Percentiles rank a stretch among this genome's conserved stretches.
phyloP scores from a whole-genome alignment of 2,797 vertebrate genomes.

The Enteromius radiatus region DNA sequence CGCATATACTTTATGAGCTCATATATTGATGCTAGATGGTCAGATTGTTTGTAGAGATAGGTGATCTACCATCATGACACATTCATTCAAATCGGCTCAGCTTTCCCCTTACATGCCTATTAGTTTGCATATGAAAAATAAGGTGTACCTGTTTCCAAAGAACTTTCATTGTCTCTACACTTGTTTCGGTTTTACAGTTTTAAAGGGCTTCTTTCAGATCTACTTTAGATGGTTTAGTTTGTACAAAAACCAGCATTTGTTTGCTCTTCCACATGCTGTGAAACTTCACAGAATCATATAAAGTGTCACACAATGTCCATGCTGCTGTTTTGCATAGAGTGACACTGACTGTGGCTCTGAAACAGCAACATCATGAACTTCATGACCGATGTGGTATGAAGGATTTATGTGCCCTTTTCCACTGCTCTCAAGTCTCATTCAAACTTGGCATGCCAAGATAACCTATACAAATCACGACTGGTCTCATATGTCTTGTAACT shows the following conservation, averaged over 20 bases:
- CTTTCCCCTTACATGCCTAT: neutral
- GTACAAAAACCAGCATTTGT: neutral
- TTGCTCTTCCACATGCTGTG: neutral
- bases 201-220: neutral
- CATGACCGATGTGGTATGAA: neutral
- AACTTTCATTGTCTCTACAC: neutral
- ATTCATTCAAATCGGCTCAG: constrained; percentile 40
- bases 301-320: neutral
- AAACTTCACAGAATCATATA: neutral
- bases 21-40: neutral
- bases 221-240: no score
- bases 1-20: neutral
- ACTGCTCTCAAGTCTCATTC: neutral
- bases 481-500: neutral
- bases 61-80: constrained; percentile 31
- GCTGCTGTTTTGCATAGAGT: neutral
- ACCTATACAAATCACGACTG: neutral
- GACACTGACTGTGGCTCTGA: neutral
- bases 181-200: neutral
- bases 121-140: constrained; percentile 42
- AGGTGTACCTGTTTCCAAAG: neutral
- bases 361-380: neutral
- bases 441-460: neutral
- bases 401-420: neutral
- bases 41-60: constrained; percentile 9